Evolutionary conservation across 1,140 invertebrate species (phyloP), one percentile per base, ranked within the genome.

Genomic region (Brachionus rotundiformis): DNA sequence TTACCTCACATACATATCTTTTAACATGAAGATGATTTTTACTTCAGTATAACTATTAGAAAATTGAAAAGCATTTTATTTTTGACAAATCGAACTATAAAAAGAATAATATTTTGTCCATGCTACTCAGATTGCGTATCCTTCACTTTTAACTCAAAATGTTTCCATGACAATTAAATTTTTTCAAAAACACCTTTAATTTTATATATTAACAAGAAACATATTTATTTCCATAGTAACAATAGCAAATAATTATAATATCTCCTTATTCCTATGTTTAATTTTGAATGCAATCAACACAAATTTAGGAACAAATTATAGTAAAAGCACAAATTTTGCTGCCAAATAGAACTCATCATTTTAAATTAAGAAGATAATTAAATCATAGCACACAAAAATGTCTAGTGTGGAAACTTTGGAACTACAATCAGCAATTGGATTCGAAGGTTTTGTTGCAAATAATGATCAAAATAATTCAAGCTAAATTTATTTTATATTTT

Each of bases 381-480:
- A n/a, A 33, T 68, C 2, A 68, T 7, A 29, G 4, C 16, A 39
- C 10, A 77, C 16, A 77, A 33, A n/a, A 29, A 77, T 77, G 73
- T 49, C 73, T 25, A 33, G 33, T 33, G 77, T 80, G 27, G 47
- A 82, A 49, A 73, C 27, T 36, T 36, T 82, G 27, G 81, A 82
- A 47, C 65, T 82, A 29, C 16, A 68, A 29, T 54, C 63, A 49
- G 63, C 81, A 19, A 82, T 82, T 19, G 81, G 81, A 31, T 82
- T 82, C 23, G 81, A 82, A 49, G 81, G 81, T 39, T 39, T 23
- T 29, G 7, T 29, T 31, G 1, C 3, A 47, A 41, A 71, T 16
- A 39, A 36, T 49, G 1, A 13, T 47, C 3, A 23, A 41, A 47
- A 3, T 47, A 47, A 49, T 7, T 75, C 27, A 49, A 36, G 13